Evolutionary conservation across 1,140 invertebrate genomes (phyloP).

Genomic region (Pseudomyrmex dendroicus): DNA sequence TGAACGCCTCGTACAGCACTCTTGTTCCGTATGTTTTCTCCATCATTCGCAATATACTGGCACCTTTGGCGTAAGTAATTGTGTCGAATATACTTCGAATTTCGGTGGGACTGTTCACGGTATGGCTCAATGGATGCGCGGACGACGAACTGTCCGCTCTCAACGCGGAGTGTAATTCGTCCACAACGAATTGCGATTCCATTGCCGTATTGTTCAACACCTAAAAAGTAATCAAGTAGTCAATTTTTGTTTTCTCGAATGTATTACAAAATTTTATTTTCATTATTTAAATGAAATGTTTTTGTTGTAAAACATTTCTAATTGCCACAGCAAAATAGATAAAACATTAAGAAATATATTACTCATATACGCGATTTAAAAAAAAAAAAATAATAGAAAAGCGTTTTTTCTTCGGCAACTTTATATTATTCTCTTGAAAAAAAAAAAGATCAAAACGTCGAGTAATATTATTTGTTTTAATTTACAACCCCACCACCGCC

Average conservation of each 20-base stretch:
- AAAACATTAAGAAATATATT: not conserved
- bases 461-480: too few species aligned
- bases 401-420: too few species aligned
- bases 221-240: not conserved
- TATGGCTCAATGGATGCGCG: constrained; percentile 89
- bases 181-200: constrained; percentile 89
- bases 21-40: constrained; percentile 90
- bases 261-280: not conserved
- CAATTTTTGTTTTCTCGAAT: not conserved
- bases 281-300: not conserved
- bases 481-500: too few species aligned
- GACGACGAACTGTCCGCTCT: constrained; percentile 89
- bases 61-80: constrained; percentile 95
- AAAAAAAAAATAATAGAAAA: not conserved
- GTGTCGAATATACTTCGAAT: constrained; percentile 93
- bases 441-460: too few species aligned
- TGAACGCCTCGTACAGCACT: constrained; percentile 89
- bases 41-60: constrained; percentile 93
- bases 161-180: constrained; percentile 90
- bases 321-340: not conserved
- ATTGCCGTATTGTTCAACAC: constrained; percentile 83
- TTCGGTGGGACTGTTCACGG: constrained; percentile 90
- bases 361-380: not conserved
- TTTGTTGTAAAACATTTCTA: not conserved
- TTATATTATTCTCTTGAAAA: too few species aligned